phyloP scores from a whole-genome alignment of 2,797 vertebrate species.

The Zalophus californianus region DNA sequence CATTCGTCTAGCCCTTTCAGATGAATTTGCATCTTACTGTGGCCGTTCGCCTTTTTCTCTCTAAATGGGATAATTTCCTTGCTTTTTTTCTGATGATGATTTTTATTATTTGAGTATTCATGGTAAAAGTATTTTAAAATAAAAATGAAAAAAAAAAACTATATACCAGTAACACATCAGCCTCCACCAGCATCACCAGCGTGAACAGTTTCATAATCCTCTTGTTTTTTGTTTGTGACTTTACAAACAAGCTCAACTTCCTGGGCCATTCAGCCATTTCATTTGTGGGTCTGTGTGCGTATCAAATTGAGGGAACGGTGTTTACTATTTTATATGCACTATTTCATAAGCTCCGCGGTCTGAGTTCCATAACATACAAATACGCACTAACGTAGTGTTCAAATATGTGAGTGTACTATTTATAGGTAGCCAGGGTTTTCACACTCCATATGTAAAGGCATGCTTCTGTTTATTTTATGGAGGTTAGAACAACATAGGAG shows the following conservation, averaged over 20 bases:
- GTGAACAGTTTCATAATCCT: background rate
- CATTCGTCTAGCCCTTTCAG: background rate
- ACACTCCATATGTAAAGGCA: conserved; percentile 29
- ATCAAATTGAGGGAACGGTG: background rate
- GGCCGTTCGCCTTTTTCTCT: background rate
- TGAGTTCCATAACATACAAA: background rate
- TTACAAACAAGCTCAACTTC: background rate
- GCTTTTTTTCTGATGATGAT: background rate
- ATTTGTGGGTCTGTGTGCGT: background rate
- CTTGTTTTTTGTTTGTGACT: fast-evolving
- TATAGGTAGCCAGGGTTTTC: background rate
- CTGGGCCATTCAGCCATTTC: background rate
- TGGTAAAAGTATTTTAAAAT: background rate
- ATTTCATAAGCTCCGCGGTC: background rate
- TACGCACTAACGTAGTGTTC: background rate
- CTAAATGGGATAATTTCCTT: background rate
- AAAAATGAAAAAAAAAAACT: background rate
- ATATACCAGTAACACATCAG: fast-evolving
- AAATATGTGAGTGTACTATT: background rate
- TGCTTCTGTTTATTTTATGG: conserved; percentile 55
- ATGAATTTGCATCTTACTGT: background rate
- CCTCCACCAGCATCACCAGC: background rate
- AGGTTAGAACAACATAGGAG: conserved; percentile 63
- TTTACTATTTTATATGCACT: background rate
- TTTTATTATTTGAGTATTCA: background rate